phyloP scores from a whole-genome alignment of 30 jellyfish, hydroid and myxozoan species.

The Aurelia coerulea region DNA sequence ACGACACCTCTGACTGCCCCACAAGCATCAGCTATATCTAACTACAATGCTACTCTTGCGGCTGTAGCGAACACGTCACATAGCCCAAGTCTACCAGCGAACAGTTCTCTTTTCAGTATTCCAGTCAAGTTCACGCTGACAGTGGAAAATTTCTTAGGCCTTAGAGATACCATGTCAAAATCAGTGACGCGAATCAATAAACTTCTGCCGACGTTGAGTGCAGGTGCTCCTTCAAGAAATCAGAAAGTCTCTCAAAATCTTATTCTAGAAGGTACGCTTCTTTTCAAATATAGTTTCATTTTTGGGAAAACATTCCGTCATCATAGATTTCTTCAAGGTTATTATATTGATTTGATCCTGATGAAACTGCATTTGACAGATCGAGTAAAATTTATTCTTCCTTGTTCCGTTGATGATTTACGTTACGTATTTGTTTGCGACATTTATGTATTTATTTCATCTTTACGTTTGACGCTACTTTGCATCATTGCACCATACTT shows the following conservation, averaged over 20 bases:
- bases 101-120: constrained; percentile 18
- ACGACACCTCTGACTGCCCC: not conserved
- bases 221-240: not conserved
- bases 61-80: not conserved
- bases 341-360: no score
- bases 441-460: no score
- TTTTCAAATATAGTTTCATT: no score
- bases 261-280: constrained; percentile 19
- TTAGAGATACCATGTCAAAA: not conserved
- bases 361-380: no score
- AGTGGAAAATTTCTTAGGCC: constrained; percentile 40
- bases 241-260: constrained; percentile 20
- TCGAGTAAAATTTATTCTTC: no score
- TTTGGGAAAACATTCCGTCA: no score
- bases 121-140: constrained; percentile 22
- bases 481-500: no score
- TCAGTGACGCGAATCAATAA: constrained; percentile 32
- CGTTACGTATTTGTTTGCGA: no score
- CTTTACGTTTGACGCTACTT: no score
- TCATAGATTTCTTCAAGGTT: no score
- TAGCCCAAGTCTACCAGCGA: constrained; percentile 2
- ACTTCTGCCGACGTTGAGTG: constrained; percentile 7
- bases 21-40: constrained; percentile 33
- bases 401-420: no score
- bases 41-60: constrained; percentile 8